Evolutionary conservation across 2,113 vertebrate genomes (phyloP).

Genomic region (Carassius auratus): DNA sequence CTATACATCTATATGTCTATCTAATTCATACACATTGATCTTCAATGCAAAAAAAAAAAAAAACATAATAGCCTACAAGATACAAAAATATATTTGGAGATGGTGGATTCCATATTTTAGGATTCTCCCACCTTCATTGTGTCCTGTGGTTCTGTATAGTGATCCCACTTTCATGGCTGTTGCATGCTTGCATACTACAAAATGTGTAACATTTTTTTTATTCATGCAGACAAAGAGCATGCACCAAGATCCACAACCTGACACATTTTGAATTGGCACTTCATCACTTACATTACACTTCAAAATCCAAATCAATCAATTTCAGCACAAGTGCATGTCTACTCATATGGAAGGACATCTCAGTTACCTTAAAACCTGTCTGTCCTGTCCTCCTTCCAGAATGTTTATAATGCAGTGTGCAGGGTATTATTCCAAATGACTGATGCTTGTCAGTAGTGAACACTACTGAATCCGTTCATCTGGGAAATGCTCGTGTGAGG

Average conservation of each 20-base stretch:
- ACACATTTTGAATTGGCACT: neutral
- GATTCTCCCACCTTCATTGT: neutral
- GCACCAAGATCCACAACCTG: neutral
- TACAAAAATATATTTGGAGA: no score
- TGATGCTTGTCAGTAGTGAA: constrained; percentile 1
- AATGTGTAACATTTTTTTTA: neutral
- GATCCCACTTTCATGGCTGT: neutral
- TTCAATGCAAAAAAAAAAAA: no score
- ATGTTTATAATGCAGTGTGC: neutral
- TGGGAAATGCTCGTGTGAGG: constrained; percentile 22
- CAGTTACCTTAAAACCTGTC: neutral
- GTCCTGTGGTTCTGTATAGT: neutral
- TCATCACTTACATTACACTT: neutral
- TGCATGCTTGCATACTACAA: neutral
- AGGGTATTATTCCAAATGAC: constrained; percentile 27
- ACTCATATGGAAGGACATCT: neutral
- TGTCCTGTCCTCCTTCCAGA: neutral
- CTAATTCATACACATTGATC: no score
- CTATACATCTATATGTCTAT: neutral
- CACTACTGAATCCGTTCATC: constrained; percentile 12
- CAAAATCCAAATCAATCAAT: neutral
- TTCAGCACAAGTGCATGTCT: neutral
- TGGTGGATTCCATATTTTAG: no score
- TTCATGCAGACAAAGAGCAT: neutral
- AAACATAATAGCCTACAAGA: no score